phyloP scores from a whole-genome alignment of 92 coral and sea anemone genomes.

The Parazoanthus atlanticus region DNA sequence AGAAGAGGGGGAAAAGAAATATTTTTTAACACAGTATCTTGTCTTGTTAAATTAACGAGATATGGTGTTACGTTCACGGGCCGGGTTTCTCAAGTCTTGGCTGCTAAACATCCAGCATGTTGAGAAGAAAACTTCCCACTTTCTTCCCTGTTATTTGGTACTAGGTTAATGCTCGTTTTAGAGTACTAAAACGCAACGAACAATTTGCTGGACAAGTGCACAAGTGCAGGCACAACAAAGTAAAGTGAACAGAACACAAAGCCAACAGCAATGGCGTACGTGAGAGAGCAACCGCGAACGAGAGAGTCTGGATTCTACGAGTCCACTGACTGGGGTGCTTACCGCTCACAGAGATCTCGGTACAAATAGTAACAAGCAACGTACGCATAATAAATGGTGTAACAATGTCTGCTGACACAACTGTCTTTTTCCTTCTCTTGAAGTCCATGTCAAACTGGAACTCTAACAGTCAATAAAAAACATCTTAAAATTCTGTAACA shows the following conservation, averaged over 20 bases:
- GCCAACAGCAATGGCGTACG: not conserved
- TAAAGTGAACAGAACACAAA: not conserved
- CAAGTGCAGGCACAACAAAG: not conserved
- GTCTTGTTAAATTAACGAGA: no score
- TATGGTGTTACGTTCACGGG: no score
- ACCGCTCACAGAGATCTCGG: not conserved
- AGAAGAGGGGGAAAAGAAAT: no score
- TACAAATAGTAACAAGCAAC: no score
- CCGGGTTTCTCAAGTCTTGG: no score
- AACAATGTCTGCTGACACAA: not conserved
- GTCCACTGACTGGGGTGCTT: not conserved
- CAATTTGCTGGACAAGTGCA: not conserved
- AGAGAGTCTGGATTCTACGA: conserved; percentile 1
- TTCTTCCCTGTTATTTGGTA: no score
- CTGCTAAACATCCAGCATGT: no score
- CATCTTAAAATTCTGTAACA: conserved; percentile 3
- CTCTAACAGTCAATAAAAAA: not conserved
- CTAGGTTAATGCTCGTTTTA: no score
- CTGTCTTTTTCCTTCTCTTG: conserved; percentile 1
- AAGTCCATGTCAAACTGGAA: not conserved
- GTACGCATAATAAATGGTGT: not conserved
- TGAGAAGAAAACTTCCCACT: no score
- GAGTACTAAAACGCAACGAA: no score
- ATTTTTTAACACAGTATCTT: no score
- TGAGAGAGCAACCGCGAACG: not conserved